Base-by-base conservation (phyloP, 2,888 invertebrate species). In the Pilophorus perplexus region DNA sequence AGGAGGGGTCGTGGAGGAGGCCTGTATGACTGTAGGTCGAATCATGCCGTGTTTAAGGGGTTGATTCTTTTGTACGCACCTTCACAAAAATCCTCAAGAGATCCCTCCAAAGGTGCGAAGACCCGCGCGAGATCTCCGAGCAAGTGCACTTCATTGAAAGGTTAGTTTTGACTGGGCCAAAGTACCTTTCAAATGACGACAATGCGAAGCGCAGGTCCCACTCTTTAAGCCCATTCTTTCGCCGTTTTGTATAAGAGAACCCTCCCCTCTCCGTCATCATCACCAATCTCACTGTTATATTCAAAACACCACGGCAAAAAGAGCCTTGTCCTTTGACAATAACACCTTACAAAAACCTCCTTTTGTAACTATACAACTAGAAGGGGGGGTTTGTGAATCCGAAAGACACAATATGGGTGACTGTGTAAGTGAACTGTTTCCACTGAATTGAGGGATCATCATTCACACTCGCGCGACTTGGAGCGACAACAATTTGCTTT, bases 151-250 rank as follows among this genome's bases (percentile, higher is more conserved):
- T 62, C 62, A 62, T 62, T 62, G 62, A 62, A n/a, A n/a, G n/a
- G 62, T 46, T 62, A 62, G 62, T 62, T 60, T 62, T 48, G 62
- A 46, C 46, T 28, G 62, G 28, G 6, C 25, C 27, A 12, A 46
- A 48, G 46, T 48, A 16, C 62, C 23, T 48, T 25, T 33, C 59
- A 59, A n/a, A 59, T 42, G 42, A 27, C 44, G 37, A 62, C 62
- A 62, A 62, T 60, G 48, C 48, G 62, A 62, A 46, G 62, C 62
- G 62, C 62, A 62, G 62, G 62, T 62, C 62, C 62, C 48, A 62
- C 48, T 46, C 62, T 46, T 62, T 52, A n/a, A 20, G 62, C 27
- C 62, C 33, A 62, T 62, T 46, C 62, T 62, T 62, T 33, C 27
- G 16, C 46, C 37, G 38, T 20, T 46, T n/a, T 62, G 48, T 62